These are phyloP conservation scores for Pygmarrhopalites habei DNA, from an alignment of 1,140 invertebrate genomes.

Conservation along the genomic window DNA sequence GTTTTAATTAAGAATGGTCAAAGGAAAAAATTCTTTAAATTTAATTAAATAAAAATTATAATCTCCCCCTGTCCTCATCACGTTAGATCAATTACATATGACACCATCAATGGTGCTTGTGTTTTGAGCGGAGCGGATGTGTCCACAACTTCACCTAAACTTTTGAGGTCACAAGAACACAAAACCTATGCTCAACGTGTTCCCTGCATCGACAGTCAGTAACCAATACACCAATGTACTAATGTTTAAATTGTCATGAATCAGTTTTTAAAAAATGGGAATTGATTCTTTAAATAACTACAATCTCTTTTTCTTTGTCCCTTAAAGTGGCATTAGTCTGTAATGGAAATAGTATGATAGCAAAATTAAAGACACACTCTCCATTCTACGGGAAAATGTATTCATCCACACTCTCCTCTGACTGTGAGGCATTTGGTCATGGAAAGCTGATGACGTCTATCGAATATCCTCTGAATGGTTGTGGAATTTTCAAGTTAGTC, in stretches of 20 bases:
- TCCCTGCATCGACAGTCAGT: slow-evolving; percentile 39
- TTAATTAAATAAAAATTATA: too few relatives aligned
- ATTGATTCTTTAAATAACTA: too few relatives aligned
- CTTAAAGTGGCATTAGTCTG: slow-evolving; percentile 37
- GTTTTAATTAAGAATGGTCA: too few relatives aligned
- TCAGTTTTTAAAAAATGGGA: too few relatives aligned
- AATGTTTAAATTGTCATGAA: too few relatives aligned
- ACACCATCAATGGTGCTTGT: slow-evolving; percentile 27
- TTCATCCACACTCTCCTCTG: slow-evolving; percentile 20
- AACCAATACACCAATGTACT: too few relatives aligned
- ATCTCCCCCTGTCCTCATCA: too few relatives aligned
- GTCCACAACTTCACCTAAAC: slow-evolving; percentile 33
- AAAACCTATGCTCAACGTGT: slow-evolving; percentile 35
- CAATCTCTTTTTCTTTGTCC: too few relatives aligned
- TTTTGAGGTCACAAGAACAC: slow-evolving; percentile 29
- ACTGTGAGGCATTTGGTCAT: slow-evolving; percentile 38
- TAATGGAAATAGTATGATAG: slow-evolving; percentile 35
- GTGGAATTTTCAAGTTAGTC: slow-evolving; percentile 34
- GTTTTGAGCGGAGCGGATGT: slow-evolving; percentile 36
- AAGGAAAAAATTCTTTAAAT: too few relatives aligned
- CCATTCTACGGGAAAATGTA: slow-evolving; percentile 40
- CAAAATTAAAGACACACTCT: slow-evolving; percentile 36
- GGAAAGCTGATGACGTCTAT: slow-evolving; percentile 35
- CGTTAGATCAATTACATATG: slow-evolving; percentile 32
- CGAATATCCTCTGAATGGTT: slow-evolving; percentile 32